Evolutionary conservation across 2,888 invertebrate species (phyloP).

Genomic region (Colostygia pectinataria): DNA sequence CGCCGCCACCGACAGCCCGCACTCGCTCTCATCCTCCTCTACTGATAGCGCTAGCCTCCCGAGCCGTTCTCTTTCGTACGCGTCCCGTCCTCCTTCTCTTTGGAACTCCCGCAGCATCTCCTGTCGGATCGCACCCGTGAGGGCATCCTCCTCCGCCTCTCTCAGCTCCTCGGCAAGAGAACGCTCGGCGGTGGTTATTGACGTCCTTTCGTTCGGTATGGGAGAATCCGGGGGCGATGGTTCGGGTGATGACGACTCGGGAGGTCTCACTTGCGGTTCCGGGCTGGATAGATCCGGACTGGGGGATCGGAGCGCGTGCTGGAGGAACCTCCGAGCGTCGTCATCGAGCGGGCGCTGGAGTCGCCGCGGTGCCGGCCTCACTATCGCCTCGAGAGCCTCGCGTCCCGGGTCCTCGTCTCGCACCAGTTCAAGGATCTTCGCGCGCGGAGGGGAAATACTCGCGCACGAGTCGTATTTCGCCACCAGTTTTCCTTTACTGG

Average conservation of each 20-base stretch:
- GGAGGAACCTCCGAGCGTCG: constrained; percentile 69
- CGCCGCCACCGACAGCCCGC: constrained; percentile 63
- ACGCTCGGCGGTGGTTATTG: constrained; percentile 41
- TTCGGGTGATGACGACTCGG: constrained; percentile 17
- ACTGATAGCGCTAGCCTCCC: constrained; percentile 71
- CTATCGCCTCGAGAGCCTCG: constrained; percentile 71
- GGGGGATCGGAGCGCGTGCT: constrained; percentile 64
- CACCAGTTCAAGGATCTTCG: constrained; percentile 68
- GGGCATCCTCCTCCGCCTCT: constrained; percentile 67
- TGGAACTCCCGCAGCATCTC: constrained; percentile 54
- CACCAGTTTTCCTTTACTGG: constrained; percentile 63
- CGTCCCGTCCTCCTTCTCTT: constrained; percentile 46
- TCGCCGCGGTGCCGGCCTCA: constrained; percentile 66
- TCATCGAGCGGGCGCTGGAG: constrained; percentile 67
- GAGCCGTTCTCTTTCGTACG: constrained; percentile 62
- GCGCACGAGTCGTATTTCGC: constrained; percentile 64
- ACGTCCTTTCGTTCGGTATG: constrained; percentile 26
- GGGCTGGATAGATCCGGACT: constrained; percentile 58
- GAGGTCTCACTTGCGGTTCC: constrained; percentile 40
- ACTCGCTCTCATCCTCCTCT: constrained; percentile 65
- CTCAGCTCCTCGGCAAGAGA: constrained; percentile 72
- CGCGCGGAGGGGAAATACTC: constrained; percentile 63
- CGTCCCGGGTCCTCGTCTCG: constrained; percentile 68
- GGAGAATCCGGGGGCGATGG: not conserved
- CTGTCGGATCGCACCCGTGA: constrained; percentile 43